Evolutionary conservation across 2,113 vertebrate genomes (phyloP).

Genomic region (Camelus dromedarius): DNA sequence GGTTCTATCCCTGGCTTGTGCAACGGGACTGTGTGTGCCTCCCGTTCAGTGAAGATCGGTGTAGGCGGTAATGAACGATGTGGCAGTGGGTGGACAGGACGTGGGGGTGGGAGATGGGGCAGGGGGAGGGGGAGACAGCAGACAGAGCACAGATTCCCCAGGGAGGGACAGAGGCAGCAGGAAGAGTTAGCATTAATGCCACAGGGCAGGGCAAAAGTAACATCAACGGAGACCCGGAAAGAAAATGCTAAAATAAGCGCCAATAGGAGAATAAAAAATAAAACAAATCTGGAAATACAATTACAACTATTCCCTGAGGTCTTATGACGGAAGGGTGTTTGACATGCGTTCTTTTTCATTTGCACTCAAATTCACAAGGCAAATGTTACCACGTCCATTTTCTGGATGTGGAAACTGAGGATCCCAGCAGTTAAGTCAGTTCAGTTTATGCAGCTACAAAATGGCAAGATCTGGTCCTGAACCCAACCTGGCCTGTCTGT

Average conservation of each 20-base stretch:
- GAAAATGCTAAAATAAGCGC: neutral
- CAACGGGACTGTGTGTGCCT: neutral
- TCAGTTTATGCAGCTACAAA: neutral
- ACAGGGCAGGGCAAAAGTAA: neutral
- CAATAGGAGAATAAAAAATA: neutral
- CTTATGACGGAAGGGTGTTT: rapidly evolving
- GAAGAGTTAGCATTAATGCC: neutral
- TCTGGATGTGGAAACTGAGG: neutral
- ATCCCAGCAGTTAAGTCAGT: too few relatives aligned
- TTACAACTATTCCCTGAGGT: neutral
- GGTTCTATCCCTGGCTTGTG: conserved; percentile 1
- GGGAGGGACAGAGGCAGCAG: neutral
- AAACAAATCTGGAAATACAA: neutral
- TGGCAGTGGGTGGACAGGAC: neutral
- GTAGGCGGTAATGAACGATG: neutral
- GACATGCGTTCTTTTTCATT: neutral
- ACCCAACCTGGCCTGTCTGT: rapidly evolving
- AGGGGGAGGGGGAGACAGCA: neutral
- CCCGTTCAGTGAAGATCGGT: neutral
- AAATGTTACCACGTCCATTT: neutral
- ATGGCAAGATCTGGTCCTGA: rapidly evolving
- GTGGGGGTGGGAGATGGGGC: neutral
- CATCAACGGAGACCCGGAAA: neutral
- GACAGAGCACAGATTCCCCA: too few relatives aligned
- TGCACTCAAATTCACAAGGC: neutral